A percentile compares a stretch with the other conserved stretches of the same genome.
Conservation (phyloP, 1,140 invertebrate species). For the Macrocentrus cingulum region DNA sequence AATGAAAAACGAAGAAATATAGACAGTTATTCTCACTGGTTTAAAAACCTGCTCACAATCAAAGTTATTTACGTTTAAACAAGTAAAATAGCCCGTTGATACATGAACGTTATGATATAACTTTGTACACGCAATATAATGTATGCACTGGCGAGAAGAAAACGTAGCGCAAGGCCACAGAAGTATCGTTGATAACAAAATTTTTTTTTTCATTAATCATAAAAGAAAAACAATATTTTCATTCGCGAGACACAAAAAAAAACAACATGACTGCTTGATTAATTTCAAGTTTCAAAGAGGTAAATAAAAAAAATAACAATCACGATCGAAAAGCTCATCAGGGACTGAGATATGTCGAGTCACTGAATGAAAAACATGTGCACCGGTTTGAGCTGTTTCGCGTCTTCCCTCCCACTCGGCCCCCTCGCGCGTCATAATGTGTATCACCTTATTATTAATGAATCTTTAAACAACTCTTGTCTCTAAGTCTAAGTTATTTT, state of each 20-base stretch:
- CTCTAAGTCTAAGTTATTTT: no score
- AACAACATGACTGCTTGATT: no score
- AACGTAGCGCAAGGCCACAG: not conserved
- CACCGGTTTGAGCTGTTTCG: slow-evolving; percentile 13
- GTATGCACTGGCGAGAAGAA: not conserved
- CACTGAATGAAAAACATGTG: slow-evolving; percentile 30
- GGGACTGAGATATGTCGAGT: slow-evolving; percentile 23
- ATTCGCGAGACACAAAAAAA: no score
- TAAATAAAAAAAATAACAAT: slow-evolving; percentile 5
- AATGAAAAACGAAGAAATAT: no score
- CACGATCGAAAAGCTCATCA: slow-evolving; percentile 17
- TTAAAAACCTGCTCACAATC: no score
- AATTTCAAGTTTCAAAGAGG: no score
- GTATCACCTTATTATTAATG: slow-evolving; percentile 4
- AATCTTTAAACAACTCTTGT: not conserved
- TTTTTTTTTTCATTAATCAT: not conserved
- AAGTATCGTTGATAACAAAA: not conserved
- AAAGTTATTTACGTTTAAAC: no score
- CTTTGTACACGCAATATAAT: slow-evolving; percentile 1
- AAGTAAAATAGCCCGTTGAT: not conserved
- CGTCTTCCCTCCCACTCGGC: slow-evolving; percentile 24
- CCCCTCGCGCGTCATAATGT: not conserved
- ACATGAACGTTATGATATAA: not conserved
- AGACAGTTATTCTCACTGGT: no score
- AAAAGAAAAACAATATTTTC: no score